Conservation (phyloP, 2,888 invertebrate genomes). For the Ceratothoa steindachneri region DNA sequence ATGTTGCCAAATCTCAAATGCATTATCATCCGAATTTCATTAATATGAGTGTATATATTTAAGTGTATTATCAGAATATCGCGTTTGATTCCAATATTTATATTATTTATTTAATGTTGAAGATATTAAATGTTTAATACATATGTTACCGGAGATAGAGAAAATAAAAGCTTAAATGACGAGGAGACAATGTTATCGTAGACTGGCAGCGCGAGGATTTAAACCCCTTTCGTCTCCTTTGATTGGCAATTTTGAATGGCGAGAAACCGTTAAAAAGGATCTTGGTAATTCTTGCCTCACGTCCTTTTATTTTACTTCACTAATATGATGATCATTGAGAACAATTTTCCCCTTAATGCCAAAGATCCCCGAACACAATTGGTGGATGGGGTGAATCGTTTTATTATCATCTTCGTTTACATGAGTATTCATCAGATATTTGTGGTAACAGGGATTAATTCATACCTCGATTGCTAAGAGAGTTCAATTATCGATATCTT, state of each 20-base stretch:
- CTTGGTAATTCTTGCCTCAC: background rate
- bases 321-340: background rate
- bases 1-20: constrained; percentile 1
- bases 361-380: too few species aligned
- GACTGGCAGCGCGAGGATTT: background rate
- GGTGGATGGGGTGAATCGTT: too few species aligned
- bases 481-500: too few species aligned
- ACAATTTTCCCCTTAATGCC: background rate
- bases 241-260: background rate
- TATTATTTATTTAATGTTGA: too few species aligned
- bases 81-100: too few species aligned
- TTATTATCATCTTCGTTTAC: too few species aligned
- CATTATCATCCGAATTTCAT: constrained; percentile 3
- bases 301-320: background rate
- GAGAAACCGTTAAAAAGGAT: background rate
- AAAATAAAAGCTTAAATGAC: background rate
- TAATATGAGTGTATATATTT: constrained; percentile 4
- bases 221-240: background rate
- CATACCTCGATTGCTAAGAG: too few species aligned
- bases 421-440: too few species aligned
- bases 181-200: background rate
- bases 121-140: background rate
- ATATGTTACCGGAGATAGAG: background rate
- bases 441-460: too few species aligned
- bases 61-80: background rate